A percentile compares a stretch with the other conserved stretches of the same genome.
Conservation (phyloP, 2,113 vertebrate species). For the Mesitornis unicolor region DNA sequence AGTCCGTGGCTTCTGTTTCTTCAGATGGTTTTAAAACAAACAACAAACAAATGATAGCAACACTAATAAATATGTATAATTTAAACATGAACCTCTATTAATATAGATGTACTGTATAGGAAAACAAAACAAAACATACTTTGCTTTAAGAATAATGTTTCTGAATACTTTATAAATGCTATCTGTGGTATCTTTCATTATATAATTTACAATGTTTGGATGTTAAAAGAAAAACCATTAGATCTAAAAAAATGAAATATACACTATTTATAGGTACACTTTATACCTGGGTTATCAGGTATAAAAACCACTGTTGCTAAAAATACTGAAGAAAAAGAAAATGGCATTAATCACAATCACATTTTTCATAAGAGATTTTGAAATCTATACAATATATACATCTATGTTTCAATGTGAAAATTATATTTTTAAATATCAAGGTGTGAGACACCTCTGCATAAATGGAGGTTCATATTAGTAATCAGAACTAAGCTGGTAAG, state of each 20-base stretch:
- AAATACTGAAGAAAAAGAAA: slow-evolving; percentile 72
- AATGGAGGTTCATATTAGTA: slow-evolving; percentile 74
- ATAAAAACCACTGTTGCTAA: slow-evolving; percentile 71
- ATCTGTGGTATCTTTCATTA: slow-evolving; percentile 80
- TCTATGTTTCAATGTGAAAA: slow-evolving; percentile 84
- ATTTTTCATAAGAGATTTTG: slow-evolving; percentile 79
- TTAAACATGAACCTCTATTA: slow-evolving; percentile 84
- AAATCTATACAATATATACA: slow-evolving; percentile 88
- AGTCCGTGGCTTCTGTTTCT: slow-evolving; percentile 66
- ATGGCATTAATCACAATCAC: slow-evolving; percentile 78
- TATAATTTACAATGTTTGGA: slow-evolving; percentile 82
- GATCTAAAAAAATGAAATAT: slow-evolving; percentile 74
- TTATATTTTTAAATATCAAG: slow-evolving; percentile 80
- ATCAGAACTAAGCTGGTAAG: slow-evolving; percentile 73
- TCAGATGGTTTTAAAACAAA: slow-evolving; percentile 56
- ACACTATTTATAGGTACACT: slow-evolving; percentile 79
- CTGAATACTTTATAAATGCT: slow-evolving; percentile 86
- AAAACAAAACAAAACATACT: slow-evolving; percentile 82
- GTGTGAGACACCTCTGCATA: slow-evolving; percentile 77
- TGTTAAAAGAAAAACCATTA: slow-evolving; percentile 72
- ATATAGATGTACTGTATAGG: slow-evolving; percentile 84
- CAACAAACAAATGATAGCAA: slow-evolving; percentile 68
- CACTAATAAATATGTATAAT: slow-evolving; percentile 86
- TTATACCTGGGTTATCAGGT: slow-evolving; percentile 74
- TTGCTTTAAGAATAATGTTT: slow-evolving; percentile 84